Evolutionary conservation across 2,797 vertebrate genomes (phyloP).

Genomic region (Vipera latastei): DNA sequence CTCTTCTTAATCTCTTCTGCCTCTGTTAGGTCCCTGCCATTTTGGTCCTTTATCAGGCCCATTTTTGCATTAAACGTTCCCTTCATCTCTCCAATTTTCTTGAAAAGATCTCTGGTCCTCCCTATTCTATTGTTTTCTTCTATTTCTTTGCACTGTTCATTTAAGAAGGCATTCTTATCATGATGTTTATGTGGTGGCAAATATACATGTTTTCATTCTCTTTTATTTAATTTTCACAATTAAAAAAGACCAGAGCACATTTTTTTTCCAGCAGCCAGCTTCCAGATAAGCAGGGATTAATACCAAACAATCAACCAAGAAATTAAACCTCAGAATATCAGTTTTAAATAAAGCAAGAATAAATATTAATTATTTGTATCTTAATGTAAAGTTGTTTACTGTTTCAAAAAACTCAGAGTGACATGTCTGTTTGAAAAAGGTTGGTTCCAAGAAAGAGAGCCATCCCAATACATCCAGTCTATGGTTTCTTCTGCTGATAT

Average conservation of each 20-base stretch:
- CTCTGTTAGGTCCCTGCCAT: too few species aligned
- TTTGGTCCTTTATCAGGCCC: too few species aligned
- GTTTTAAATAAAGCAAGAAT: not conserved
- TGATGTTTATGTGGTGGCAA: not conserved
- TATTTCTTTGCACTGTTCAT: too few species aligned
- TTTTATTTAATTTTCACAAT: not conserved
- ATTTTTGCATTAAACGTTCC: too few species aligned
- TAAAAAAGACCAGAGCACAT: not conserved
- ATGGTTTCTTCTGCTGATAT: slow-evolving; percentile 8
- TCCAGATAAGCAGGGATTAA: not conserved
- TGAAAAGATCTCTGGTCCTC: too few species aligned
- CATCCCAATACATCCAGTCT: not conserved
- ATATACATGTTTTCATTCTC: not conserved
- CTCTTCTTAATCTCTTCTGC: too few species aligned
- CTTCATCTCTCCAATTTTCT: too few species aligned
- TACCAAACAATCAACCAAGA: not conserved
- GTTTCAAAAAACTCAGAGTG: not conserved
- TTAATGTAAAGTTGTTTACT: not conserved
- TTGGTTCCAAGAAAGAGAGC: not conserved
- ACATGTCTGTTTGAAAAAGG: not conserved
- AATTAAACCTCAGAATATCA: not conserved
- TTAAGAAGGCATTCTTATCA: too few species aligned
- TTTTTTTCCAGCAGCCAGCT: not conserved
- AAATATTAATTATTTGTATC: not conserved
- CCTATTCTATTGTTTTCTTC: too few species aligned